Conservation (phyloP, 2,113 vertebrate species). For the Plestiodon gilberti region DNA sequence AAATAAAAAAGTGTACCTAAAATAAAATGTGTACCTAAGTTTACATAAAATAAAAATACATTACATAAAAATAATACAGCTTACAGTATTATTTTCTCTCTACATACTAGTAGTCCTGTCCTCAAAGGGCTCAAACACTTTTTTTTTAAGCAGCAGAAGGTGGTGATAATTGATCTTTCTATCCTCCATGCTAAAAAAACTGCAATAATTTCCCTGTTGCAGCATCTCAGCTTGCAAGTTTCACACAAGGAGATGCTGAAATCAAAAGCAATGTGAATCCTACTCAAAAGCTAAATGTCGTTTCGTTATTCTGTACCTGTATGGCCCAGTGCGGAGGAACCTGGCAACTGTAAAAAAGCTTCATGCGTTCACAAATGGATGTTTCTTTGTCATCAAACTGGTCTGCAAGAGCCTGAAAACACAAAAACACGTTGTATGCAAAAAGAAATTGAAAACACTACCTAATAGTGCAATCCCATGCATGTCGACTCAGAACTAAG, state of each 20-base stretch:
- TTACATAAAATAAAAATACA: too few species aligned
- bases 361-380: conserved; percentile 85
- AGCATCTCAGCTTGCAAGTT: background rate
- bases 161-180: background rate
- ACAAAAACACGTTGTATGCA: background rate
- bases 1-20: too few species aligned
- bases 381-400: conserved; percentile 87
- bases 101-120: too few species aligned
- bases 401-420: conserved; percentile 82
- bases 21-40: too few species aligned
- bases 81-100: background rate
- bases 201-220: background rate
- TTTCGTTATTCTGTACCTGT: conserved; percentile 79
- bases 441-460: background rate
- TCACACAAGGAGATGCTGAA: background rate
- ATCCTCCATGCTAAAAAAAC: background rate
- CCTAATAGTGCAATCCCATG: too few species aligned
- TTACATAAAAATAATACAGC: too few species aligned
- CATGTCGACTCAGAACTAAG: too few species aligned
- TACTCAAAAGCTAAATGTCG: background rate
- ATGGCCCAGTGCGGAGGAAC: conserved; percentile 88
- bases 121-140: too few species aligned
- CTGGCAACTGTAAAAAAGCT: conserved; percentile 92
- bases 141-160: too few species aligned
- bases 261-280: background rate